A percentile compares a stretch with the other conserved stretches of the same genome.
Evolutionary conservation across 2,797 vertebrate species (phyloP).

Genomic region (Trichosurus vulpecula): DNA sequence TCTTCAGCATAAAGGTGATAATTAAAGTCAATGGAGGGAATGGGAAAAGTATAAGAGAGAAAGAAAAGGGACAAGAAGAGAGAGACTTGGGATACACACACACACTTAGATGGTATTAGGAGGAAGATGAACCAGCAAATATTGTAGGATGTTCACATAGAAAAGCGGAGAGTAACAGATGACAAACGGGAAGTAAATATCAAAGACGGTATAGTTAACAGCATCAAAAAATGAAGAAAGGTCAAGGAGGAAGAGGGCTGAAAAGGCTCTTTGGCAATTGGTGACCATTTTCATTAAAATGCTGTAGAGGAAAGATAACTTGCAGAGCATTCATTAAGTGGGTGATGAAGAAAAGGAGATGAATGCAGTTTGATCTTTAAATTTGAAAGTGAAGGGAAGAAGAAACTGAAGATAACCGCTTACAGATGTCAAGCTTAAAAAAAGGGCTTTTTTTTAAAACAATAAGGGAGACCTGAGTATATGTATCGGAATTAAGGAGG

Average conservation of each 20-base stretch:
- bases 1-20: neutral
- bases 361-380: neutral
- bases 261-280: neutral
- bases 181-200: neutral
- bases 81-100: neutral
- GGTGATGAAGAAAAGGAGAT: neutral
- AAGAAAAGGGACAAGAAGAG: neutral
- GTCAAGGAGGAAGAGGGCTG: neutral
- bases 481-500: no score
- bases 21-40: neutral
- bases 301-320: neutral
- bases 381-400: neutral
- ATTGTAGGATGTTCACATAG: neutral
- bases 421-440: no score
- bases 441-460: no score
- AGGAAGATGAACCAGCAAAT: neutral
- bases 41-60: neutral
- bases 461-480: no score
- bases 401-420: neutral
- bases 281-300: neutral
- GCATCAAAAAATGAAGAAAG: neutral
- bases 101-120: neutral
- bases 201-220: neutral
- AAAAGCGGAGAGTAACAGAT: neutral
- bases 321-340: neutral